Evolutionary conservation across 2,797 vertebrate species (phyloP), one percentile per base, ranked within the genome.

Genomic region (Galaxias olidus): DNA sequence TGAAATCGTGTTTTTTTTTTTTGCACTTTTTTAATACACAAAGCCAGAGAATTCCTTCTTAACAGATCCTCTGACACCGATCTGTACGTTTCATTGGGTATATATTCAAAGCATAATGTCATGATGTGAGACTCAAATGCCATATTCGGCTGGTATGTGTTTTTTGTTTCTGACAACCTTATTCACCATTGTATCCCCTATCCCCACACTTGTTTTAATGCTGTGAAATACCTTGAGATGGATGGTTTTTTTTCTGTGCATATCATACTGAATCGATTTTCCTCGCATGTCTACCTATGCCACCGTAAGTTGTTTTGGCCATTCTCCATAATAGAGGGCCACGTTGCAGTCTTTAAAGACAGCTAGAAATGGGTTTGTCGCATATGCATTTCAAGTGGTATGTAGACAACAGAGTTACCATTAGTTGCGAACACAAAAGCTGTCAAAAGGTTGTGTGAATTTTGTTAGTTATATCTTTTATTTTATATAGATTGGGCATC

Each of bases 151-250:
- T 52, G 44, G 15, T 75, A 71, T 52, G 18, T 66, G 13, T 20
- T 59, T n/a, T 70, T 59, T 55, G 72, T 69, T 73, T 61, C 57
- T 78, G 63, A 63, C 65, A 65, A 71, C 48, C 45, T 45, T 52
- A 47, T 41, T 71, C 48, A 68, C 60, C 66, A 48, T 69, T 75
- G 84, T 87, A 83, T 75, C 69, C 68, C 74, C 71, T 63, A 59
- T 61, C 66, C 64, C 73, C 6, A 1, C 71, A 64, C 82, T 69
- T 18, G 20, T 86, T 88, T 90, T 89, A 89, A 92, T 91, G 87
- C 91, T 92, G 89, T 91, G 90, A 92, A 61, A 91, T 83, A 90
- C 82, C 77, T 30, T 71, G 69, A 74, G 79, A 68, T 82, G 72
- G 75, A 87, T 75, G 71, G 79, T 84, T 74, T 76, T 74, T 48